Evolutionary conservation across 2,888 invertebrate genomes (phyloP).

Genomic region (Leptinotarsa haldemani): DNA sequence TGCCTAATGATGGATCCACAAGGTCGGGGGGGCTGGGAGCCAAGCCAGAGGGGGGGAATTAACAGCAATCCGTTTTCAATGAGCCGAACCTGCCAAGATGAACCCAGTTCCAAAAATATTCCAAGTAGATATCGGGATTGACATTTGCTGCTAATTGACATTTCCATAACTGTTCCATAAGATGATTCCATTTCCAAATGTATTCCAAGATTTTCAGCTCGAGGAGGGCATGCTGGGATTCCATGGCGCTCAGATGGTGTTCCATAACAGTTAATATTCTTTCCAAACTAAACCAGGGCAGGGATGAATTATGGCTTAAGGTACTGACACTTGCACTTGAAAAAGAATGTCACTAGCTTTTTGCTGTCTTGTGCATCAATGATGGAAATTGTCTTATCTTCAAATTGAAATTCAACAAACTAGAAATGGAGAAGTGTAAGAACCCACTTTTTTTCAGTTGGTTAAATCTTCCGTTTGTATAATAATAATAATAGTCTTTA

Average conservation of each 20-base stretch:
- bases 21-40: conserved; percentile 18
- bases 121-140: background rate
- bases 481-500: too few relatives aligned
- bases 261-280: background rate
- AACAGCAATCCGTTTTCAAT: conserved; percentile 19
- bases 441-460: too few relatives aligned
- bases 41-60: conserved; percentile 1
- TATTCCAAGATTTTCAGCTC: conserved; percentile 7
- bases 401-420: too few relatives aligned
- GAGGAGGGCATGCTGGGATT: conserved; percentile 5
- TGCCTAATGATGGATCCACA: conserved; percentile 15
- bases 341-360: conserved; percentile 5
- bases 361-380: conserved; percentile 1
- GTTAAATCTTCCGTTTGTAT: too few relatives aligned
- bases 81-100: background rate
- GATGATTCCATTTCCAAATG: conserved; percentile 11
- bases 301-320: background rate
- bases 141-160: background rate
- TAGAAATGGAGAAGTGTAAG: too few relatives aligned
- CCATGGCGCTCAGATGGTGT: background rate
- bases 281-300: background rate
- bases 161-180: conserved; percentile 6
- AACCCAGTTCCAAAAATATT: conserved; percentile 7
- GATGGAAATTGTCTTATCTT: too few relatives aligned
- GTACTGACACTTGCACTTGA: conserved; percentile 7